Conservation (phyloP, 2,797 vertebrate species). For the Rhincodon typus region DNA sequence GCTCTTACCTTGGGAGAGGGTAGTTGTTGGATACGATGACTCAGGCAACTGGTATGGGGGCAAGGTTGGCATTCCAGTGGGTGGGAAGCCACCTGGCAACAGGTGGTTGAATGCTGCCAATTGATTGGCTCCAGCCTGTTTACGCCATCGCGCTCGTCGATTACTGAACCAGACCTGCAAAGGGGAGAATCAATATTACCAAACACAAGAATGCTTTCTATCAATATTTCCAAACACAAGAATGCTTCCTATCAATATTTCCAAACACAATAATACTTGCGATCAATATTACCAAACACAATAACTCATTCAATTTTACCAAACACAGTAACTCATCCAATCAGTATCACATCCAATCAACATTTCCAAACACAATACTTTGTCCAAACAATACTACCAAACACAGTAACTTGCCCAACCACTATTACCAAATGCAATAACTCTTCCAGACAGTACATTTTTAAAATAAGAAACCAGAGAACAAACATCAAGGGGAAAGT, state of each 20-base stretch:
- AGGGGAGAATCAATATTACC: neutral
- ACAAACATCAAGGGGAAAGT: neutral
- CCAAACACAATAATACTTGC: no score
- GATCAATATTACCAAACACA: no score
- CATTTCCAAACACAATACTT: no score
- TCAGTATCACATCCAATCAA: no score
- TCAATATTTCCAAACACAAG: no score
- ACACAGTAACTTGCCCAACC: no score
- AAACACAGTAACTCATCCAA: no score
- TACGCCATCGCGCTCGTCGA: constrained; percentile 89
- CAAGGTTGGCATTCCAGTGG: constrained; percentile 84
- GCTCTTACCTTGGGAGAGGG: constrained; percentile 83
- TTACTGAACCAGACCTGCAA: constrained; percentile 96
- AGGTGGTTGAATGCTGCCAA: constrained; percentile 94
- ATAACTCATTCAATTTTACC: no score
- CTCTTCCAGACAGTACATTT: no score
- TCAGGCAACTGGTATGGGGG: constrained; percentile 91
- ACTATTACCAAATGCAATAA: no score
- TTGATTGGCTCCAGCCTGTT: constrained; percentile 94
- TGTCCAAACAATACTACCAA: no score
- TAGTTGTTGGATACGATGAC: constrained; percentile 75
- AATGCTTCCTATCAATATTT: no score
- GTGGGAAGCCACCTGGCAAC: constrained; percentile 88
- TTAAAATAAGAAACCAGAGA: neutral
- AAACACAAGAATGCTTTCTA: neutral